Evolutionary conservation across 2,888 invertebrate species (phyloP).

Genomic region (Zaprionus lineosus): DNA sequence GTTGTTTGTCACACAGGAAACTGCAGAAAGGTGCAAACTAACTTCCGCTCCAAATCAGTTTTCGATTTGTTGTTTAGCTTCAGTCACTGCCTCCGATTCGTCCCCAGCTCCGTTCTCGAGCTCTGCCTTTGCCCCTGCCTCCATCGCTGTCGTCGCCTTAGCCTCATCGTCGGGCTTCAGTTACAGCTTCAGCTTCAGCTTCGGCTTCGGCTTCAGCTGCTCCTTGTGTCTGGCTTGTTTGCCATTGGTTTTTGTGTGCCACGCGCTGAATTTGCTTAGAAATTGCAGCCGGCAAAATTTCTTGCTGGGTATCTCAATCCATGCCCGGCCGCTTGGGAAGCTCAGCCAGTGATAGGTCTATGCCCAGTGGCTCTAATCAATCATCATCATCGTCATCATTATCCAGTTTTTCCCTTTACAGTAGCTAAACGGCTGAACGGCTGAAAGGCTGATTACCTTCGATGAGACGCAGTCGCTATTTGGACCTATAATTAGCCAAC

Average conservation of each 20-base stretch:
- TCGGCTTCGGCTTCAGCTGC: slow-evolving; percentile 22
- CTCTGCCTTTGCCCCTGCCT: slow-evolving; percentile 21
- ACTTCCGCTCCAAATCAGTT: slow-evolving; percentile 80
- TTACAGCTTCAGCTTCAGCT: not conserved
- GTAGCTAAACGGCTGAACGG: slow-evolving; percentile 55
- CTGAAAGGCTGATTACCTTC: slow-evolving; percentile 69
- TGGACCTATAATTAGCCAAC: slow-evolving; percentile 50
- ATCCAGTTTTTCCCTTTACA: slow-evolving; percentile 23
- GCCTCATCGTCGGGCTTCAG: too few relatives aligned
- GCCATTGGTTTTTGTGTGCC: slow-evolving; percentile 28
- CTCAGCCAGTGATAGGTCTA: slow-evolving; percentile 9
- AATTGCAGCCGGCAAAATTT: slow-evolving; percentile 33
- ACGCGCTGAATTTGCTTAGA: slow-evolving; percentile 59
- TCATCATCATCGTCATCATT: slow-evolving; percentile 63
- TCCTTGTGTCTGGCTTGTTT: slow-evolving; percentile 7
- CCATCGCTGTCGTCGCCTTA: not conserved
- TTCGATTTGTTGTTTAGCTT: slow-evolving; percentile 66
- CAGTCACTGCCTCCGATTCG: slow-evolving; percentile 22
- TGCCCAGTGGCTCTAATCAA: slow-evolving; percentile 50
- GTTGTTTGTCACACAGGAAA: slow-evolving; percentile 69
- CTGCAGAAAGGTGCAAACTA: slow-evolving; percentile 80
- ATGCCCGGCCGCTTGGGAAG: not conserved
- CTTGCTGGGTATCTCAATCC: slow-evolving; percentile 4
- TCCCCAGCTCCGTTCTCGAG: too few relatives aligned
- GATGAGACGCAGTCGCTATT: slow-evolving; percentile 25